Evolutionary conservation across 2,888 invertebrate genomes (phyloP), one percentile per base, ranked within the genome.

Genomic region (Eilema sororculum): DNA sequence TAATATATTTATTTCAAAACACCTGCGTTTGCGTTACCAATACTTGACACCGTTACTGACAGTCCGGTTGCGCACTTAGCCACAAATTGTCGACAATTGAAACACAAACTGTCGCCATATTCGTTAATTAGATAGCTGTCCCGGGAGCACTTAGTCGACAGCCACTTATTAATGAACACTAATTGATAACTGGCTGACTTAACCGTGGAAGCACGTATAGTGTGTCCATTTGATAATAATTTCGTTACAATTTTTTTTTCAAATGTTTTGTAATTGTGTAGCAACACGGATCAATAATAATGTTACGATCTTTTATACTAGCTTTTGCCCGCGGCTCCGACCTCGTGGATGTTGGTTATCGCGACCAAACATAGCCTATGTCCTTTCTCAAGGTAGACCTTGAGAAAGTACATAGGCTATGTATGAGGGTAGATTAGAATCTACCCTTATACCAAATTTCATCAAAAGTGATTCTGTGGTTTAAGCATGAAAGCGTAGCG

Each of bases 1-100:
- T 28, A 16, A 58, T 25, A 58, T 16, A 58, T 63, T 25, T 10
- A 16, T 41, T 10, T 22, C n/a, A 57, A 58, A 41, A 25, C 56
- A 13, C 30, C 52, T 65, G 16, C 30, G 30, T 58, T 71, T 68
- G 56, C 63, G 56, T 67, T 37, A 30, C 8, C 30, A 62, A 72
- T 46, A 60, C 57, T 56, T 65, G 65, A 30, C 59, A 60, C 62
- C 56, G 37, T 56, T 62, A 65, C 28, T 62, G 61, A 60, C 61
- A 28, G 25, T 25, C 41, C 70, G 30, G 60, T 69, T 59, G 52
- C 52, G n/a, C 66, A 70, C 66, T 58, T 30, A 67, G 24, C 57
- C 33, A 71, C 67, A 64, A 67, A 71, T 67, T 71, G 67, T 67
- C 52, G 67, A 28, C 64, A 71, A 71, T 71, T 71, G 71, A 22